Evolutionary conservation across 2,888 invertebrate genomes (phyloP), one percentile per base, ranked within the genome.

Genomic region (Cenopis cana): DNA sequence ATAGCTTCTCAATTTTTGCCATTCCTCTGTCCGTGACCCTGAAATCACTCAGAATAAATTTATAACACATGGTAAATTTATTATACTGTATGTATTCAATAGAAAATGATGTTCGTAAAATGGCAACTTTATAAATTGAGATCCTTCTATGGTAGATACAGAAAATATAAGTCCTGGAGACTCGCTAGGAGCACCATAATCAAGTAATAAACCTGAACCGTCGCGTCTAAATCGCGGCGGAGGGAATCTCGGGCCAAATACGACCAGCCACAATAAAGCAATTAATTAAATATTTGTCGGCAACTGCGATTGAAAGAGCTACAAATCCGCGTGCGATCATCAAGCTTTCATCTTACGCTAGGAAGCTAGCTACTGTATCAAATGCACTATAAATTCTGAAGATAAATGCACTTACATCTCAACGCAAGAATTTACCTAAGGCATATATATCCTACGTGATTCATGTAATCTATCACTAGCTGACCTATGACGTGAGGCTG

Each of bases 401-500:
- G 67, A 71, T 67, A 60, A 70, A 70, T 66, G 70, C 18, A 66
- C 54, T 71, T 50, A 67, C 46, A 54, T 61, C 46, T 62, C 41
- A 18, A 61, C 61, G 38, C 46, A 55, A 17, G 66, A 60, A 67
- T 67, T 67, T 29, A 60, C 67, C 52, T 46, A 49, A 61, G 46
- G 66, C 52, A 38, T 64, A 29, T 67, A 60, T 61, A 55, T 59
- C 41, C 36, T 46, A 61, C 36, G 33, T 64, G 71, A 61, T 67
- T 71, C 54, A 54, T 73, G 74, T 74, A 72, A 75, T 74, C 69
- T 69, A 75, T 73, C 80, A 79, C 81, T 77, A 76, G 78, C 78
- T 82, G 82, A 83, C 81, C 82, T 76, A 78, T 78, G 77, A 75
- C 74, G 78, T 72, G 76, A 75, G 68, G 72, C 74, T 76, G 76